A percentile compares a stretch with the other conserved stretches of the same genome.
phyloP scores from a whole-genome alignment of 2,797 vertebrate species.

The Bradypodion pumilum region DNA sequence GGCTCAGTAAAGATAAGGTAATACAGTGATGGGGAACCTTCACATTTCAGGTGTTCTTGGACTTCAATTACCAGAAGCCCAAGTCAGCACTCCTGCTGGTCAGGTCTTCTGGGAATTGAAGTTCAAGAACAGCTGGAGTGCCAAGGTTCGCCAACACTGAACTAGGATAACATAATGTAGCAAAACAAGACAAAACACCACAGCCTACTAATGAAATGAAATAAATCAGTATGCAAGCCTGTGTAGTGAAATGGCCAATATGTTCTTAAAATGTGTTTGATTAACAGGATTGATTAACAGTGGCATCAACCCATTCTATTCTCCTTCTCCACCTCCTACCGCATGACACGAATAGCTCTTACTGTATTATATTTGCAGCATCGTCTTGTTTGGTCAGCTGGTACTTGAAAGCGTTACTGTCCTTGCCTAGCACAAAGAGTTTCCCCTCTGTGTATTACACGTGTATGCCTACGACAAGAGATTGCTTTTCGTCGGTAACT shows the following conservation, averaged over 20 bases:
- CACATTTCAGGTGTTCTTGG: no score
- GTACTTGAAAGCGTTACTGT: constrained; percentile 13
- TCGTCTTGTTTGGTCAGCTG: background rate
- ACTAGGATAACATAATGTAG: background rate
- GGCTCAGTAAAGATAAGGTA: background rate
- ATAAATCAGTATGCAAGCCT: background rate
- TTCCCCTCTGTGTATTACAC: background rate
- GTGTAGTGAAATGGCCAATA: background rate
- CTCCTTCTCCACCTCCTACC: background rate
- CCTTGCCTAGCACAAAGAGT: background rate
- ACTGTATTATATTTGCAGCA: background rate
- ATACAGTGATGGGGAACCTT: no score
- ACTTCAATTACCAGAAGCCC: no score
- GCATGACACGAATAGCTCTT: background rate
- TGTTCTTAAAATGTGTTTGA: background rate
- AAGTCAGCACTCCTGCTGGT: no score
- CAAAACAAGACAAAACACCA: no score
- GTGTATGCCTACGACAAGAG: background rate
- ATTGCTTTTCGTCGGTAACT: constrained; percentile 37
- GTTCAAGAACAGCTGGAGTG: no score
- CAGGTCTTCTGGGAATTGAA: no score
- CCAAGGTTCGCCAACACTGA: no score
- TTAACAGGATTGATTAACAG: no score
- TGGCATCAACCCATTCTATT: background rate
- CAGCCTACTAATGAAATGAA: no score